Percentiles rank a stretch among this genome's conserved stretches.
phyloP scores from a whole-genome alignment of 2,797 vertebrate species.

The Nannoperca australis region DNA sequence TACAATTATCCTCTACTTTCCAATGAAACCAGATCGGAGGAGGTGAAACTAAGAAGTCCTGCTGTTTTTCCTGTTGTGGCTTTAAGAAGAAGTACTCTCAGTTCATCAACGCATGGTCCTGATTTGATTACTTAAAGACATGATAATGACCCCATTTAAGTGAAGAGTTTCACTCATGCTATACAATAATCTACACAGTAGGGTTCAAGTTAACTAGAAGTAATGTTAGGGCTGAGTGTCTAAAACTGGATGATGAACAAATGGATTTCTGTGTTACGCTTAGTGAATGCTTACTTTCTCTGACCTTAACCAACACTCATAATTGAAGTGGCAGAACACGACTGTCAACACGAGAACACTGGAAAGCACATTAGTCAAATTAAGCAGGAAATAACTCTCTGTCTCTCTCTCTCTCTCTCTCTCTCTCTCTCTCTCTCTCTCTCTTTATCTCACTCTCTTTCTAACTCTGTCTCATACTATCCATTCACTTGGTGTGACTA shows the following conservation, averaged over 20 bases:
- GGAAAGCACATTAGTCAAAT: conserved; percentile 58
- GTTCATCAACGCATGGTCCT: conserved; percentile 63
- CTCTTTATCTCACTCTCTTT: conserved; percentile 21
- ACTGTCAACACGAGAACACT: conserved; percentile 35
- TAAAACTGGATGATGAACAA: conserved; percentile 32
- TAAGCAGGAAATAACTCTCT: conserved; percentile 44
- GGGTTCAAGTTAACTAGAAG: conserved; percentile 45
- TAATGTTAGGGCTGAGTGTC: conserved; percentile 31
- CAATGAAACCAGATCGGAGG: conserved; percentile 26
- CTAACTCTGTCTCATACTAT: conserved; percentile 29
- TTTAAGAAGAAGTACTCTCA: conserved; percentile 53
- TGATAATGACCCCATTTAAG: conserved; percentile 74
- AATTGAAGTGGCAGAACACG: conserved; percentile 36
- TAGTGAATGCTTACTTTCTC: conserved; percentile 13
- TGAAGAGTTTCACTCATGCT: conserved; percentile 52
- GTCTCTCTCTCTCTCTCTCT: conserved; percentile 16
- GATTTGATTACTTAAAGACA: conserved; percentile 80
- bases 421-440: not conserved
- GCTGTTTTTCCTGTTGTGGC: conserved; percentile 53
- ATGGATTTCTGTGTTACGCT: conserved; percentile 20
- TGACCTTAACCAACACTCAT: conserved; percentile 44
- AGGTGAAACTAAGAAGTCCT: conserved; percentile 39
- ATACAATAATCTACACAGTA: conserved; percentile 43
- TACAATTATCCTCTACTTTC: conserved; percentile 33
- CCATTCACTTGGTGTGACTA: conserved; percentile 44